Evolutionary conservation across 2,797 vertebrate genomes (phyloP).

Genomic region (Arrhamphus sclerolepis): DNA sequence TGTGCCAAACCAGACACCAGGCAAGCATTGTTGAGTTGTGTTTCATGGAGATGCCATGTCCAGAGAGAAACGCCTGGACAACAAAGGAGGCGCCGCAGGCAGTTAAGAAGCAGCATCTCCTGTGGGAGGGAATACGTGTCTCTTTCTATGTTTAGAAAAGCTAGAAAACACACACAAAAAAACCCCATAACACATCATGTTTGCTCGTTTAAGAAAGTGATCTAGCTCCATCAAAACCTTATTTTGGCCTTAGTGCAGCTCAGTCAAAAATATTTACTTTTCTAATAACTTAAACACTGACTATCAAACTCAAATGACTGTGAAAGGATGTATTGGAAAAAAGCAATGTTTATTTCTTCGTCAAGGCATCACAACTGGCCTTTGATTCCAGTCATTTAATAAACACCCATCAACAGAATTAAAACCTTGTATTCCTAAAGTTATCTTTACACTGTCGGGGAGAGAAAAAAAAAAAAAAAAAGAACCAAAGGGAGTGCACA

Average conservation of each 20-base stretch:
- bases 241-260: no score
- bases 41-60: no score
- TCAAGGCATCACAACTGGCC: constrained; percentile 68
- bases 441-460: constrained; percentile 27
- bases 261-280: neutral
- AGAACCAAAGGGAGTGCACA: constrained; percentile 42
- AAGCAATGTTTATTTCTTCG: constrained; percentile 76
- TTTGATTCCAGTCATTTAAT: constrained; percentile 50
- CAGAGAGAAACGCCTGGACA: no score
- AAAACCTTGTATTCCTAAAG: constrained; percentile 28
- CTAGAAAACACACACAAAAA: neutral
- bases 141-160: neutral
- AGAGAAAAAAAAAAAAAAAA: constrained; percentile 5
- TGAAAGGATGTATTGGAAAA: constrained; percentile 44
- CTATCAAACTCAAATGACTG: constrained; percentile 3
- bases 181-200: neutral
- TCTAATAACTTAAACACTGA: neutral
- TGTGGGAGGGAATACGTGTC: no score
- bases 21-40: no score
- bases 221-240: no score
- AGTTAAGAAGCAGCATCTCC: no score
- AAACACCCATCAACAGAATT: constrained; percentile 36
- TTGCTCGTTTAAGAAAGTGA: neutral
- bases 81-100: no score
- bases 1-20: no score